Conservation (phyloP, 2,113 vertebrate genomes). For the Abramis brama region DNA sequence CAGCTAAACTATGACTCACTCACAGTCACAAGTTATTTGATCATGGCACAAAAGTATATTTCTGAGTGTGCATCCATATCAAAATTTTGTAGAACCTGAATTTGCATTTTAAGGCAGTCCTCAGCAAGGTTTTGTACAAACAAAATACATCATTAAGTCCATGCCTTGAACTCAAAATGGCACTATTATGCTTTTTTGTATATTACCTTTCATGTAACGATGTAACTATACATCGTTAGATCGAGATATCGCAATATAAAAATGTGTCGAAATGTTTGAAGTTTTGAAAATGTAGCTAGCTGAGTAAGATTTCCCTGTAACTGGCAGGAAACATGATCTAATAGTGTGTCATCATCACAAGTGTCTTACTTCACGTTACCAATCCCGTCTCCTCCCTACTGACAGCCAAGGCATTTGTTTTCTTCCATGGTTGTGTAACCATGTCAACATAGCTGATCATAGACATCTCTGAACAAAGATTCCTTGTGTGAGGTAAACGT, state of each 20-base stretch:
- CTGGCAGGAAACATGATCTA: conserved; percentile 6
- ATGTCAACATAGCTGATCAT: not conserved
- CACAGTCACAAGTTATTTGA: not conserved
- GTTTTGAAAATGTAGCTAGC: not conserved
- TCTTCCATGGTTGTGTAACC: conserved; percentile 18
- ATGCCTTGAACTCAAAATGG: not conserved
- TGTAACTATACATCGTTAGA: too few relatives aligned
- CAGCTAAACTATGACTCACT: not conserved
- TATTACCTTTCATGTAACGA: too few relatives aligned
- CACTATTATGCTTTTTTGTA: too few relatives aligned
- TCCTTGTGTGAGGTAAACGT: conserved; percentile 34
- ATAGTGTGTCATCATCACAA: not conserved
- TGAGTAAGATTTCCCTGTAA: not conserved
- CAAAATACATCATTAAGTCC: not conserved
- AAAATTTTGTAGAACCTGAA: not conserved
- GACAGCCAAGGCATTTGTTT: conserved; percentile 38
- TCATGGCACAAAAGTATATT: not conserved
- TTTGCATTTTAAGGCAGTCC: not conserved
- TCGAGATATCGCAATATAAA: too few relatives aligned
- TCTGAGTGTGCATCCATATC: not conserved
- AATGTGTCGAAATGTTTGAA: too few relatives aligned
- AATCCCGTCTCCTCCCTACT: conserved; percentile 13
- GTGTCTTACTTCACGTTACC: not conserved
- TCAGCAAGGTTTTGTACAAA: not conserved
- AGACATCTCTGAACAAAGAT: conserved; percentile 23